Conservation (phyloP, 2,888 invertebrate species). For the Selenia dentaria region DNA sequence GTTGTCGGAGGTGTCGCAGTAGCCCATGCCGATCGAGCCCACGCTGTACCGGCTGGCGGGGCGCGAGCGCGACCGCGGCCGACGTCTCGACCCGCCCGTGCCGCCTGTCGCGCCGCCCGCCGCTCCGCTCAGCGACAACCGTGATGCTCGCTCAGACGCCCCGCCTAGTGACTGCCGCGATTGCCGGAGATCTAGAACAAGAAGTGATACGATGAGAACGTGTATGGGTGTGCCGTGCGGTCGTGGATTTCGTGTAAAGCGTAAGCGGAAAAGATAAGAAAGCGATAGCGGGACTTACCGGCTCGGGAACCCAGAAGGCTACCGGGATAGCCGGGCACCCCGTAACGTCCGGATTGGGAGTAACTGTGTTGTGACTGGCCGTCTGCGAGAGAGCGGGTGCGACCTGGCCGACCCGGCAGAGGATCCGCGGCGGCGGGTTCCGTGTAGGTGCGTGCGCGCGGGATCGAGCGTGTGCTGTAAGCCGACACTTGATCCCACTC, state of each 20-base stretch:
- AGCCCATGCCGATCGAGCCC: slow-evolving; percentile 93
- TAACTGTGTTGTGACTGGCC: slow-evolving; percentile 96
- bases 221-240: too few relatives aligned
- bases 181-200: slow-evolving; percentile 90
- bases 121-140: slow-evolving; percentile 88
- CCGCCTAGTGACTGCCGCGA: slow-evolving; percentile 94
- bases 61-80: slow-evolving; percentile 92
- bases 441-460: slow-evolving; percentile 93
- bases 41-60: slow-evolving; percentile 92
- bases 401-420: slow-evolving; percentile 90
- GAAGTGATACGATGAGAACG: too few relatives aligned
- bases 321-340: slow-evolving; percentile 90
- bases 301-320: slow-evolving; percentile 82
- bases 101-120: slow-evolving; percentile 86
- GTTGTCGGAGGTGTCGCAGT: slow-evolving; percentile 95
- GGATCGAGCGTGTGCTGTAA: slow-evolving; percentile 95
- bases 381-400: slow-evolving; percentile 92
- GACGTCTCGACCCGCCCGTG: slow-evolving; percentile 85
- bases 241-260: neutral
- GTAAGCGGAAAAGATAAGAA: slow-evolving; percentile 29
- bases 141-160: slow-evolving; percentile 92
- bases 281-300: slow-evolving; percentile 59
- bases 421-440: slow-evolving; percentile 87
- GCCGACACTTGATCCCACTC: slow-evolving; percentile 91
- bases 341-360: slow-evolving; percentile 92